Evolutionary conservation across 2,888 invertebrate species (phyloP).

Genomic region (Heliconius sara): DNA sequence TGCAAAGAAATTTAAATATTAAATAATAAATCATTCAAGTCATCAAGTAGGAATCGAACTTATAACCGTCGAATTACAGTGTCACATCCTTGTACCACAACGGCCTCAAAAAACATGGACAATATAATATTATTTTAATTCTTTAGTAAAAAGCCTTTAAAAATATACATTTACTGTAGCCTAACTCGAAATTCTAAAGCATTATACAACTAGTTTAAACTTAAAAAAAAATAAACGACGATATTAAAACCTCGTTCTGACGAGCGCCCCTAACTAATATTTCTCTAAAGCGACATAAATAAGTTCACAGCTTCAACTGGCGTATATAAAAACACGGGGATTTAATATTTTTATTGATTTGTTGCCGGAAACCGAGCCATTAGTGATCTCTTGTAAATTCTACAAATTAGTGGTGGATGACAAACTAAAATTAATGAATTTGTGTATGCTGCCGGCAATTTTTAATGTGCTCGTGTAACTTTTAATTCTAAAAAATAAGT

Average conservation of each 20-base stretch:
- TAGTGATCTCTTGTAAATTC: constrained; percentile 76
- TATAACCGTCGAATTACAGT: too few species aligned
- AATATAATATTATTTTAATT: too few species aligned
- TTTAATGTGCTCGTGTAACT: constrained; percentile 64
- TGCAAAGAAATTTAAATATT: too few species aligned
- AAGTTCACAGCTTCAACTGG: constrained; percentile 61
- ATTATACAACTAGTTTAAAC: constrained; percentile 25
- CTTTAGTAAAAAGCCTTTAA: not conserved
- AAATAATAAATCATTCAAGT: too few species aligned
- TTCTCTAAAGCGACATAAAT: constrained; percentile 79
- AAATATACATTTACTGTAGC: not conserved
- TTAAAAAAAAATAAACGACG: constrained; percentile 58
- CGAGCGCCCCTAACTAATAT: constrained; percentile 64
- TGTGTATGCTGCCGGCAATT: constrained; percentile 61
- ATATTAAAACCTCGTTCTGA: constrained; percentile 66
- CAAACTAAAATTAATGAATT: constrained; percentile 80
- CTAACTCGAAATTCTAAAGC: constrained; percentile 27
- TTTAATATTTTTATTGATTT: constrained; percentile 69
- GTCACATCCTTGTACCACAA: too few species aligned
- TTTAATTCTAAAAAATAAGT: constrained; percentile 48
- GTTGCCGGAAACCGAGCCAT: constrained; percentile 78
- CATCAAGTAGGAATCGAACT: too few species aligned
- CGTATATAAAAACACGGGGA: constrained; percentile 57
- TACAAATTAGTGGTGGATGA: constrained; percentile 81
- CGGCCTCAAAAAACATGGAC: too few species aligned